Conservation (phyloP, 2,888 invertebrate genomes). For the Hypselothyrea guttata region DNA sequence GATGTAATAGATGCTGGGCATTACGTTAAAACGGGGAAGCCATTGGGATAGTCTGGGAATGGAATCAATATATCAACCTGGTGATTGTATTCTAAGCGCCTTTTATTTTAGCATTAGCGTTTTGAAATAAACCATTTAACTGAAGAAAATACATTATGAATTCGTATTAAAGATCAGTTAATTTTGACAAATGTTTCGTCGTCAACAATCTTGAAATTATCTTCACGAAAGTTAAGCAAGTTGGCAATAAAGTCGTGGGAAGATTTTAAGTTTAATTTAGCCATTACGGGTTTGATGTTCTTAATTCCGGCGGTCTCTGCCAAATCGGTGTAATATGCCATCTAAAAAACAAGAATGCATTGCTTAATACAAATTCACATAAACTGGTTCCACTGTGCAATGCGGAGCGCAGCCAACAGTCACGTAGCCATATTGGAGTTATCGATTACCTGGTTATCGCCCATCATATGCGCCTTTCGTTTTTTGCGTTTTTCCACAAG, state of each 20-base stretch:
- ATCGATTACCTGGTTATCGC: slow-evolving; percentile 85
- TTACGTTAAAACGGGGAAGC: no score
- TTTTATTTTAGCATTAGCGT: no score
- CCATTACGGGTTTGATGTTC: slow-evolving; percentile 87
- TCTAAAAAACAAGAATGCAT: slow-evolving; percentile 79
- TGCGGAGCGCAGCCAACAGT: no score
- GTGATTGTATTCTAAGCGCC: no score
- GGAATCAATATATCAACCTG: no score
- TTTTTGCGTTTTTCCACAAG: slow-evolving; percentile 85
- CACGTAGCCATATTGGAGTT: no score
- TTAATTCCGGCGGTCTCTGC: slow-evolving; percentile 85
- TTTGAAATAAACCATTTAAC: no score
- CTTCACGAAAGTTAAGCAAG: slow-evolving; percentile 84
- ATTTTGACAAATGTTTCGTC: slow-evolving; percentile 84
- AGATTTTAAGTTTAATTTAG: slow-evolving; percentile 88
- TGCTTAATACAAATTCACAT: not conserved
- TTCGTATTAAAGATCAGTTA: slow-evolving; percentile 68
- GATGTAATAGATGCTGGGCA: no score
- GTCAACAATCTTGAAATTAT: slow-evolving; percentile 86
- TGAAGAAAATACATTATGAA: no score
- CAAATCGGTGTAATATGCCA: slow-evolving; percentile 87
- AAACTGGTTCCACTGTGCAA: no score
- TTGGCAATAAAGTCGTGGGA: no score
- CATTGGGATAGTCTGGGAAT: no score
- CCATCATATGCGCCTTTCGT: slow-evolving; percentile 92